phyloP scores from a whole-genome alignment of 2,888 invertebrate genomes.

The Pherbina coryleti region DNA sequence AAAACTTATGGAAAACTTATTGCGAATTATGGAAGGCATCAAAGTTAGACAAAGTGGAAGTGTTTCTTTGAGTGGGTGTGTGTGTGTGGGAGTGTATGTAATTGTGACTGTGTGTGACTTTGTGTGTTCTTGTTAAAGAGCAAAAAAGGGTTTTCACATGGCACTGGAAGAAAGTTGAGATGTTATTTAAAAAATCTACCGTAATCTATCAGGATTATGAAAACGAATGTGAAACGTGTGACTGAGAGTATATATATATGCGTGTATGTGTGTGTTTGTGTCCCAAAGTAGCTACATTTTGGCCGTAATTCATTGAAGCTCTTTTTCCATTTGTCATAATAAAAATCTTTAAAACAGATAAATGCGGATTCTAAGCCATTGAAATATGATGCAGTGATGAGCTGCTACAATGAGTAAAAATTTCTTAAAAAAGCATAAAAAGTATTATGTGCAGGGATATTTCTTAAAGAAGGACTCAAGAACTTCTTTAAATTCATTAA shows the following conservation, averaged over 20 bases:
- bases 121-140: not conserved
- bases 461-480: no score
- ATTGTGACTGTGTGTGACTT: not conserved
- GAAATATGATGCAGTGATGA: not conserved
- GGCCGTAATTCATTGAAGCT: not conserved
- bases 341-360: not conserved
- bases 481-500: no score
- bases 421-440: not conserved
- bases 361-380: not conserved
- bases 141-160: conserved; percentile 1
- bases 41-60: not conserved
- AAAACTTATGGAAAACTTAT: conserved; percentile 27
- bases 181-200: conserved; percentile 3
- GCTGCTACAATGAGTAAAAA: not conserved
- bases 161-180: not conserved
- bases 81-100: not conserved
- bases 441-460: no score
- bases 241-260: not conserved
- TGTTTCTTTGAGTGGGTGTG: not conserved
- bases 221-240: not conserved
- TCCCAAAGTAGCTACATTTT: not conserved
- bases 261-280: not conserved
- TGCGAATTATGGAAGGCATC: conserved; percentile 27
- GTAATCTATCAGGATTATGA: conserved; percentile 28
- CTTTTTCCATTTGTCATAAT: conserved; percentile 16